Evolutionary conservation across 2,888 invertebrate species (phyloP), one percentile per base, ranked within the genome.

Genomic region (Protula sp.): DNA sequence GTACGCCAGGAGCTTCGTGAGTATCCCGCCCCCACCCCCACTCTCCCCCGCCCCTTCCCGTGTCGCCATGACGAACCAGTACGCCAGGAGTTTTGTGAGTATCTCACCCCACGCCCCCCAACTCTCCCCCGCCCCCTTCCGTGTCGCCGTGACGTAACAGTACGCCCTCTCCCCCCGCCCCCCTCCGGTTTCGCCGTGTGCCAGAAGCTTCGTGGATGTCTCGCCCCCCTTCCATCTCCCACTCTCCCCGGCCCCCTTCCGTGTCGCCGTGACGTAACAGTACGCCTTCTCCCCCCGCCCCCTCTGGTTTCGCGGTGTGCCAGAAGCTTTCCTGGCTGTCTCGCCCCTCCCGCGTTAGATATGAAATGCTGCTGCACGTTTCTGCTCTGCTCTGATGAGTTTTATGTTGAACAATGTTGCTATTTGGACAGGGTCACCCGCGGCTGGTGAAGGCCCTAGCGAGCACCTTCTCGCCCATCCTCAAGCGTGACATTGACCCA

Each of bases 381-480:
- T n/a, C n/a, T n/a, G n/a, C n/a, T n/a, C n/a, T n/a, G n/a, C n/a
- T n/a, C n/a, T n/a, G n/a, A n/a, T n/a, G n/a, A n/a, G n/a, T n/a
- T n/a, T n/a, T n/a, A n/a, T n/a, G n/a, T n/a, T n/a, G n/a, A n/a
- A n/a, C n/a, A n/a, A n/a, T n/a, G n/a, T n/a, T n/a, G n/a, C n/a
- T n/a, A n/a, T n/a, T n/a, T n/a, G n/a, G n/a, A n/a, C n/a, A n/a
- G 94, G 97, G 97, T 30, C 94, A 95, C 81, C 90, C 91, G 1
- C 86, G 92, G 65, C 83, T 99, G 60, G 89, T 98, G 0, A 87
- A 90, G 70, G 91, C 88, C 0, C 76, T 99, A 31, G 83, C 90
- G 0, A 90, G 91, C 75, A 81, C 98, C 2, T 99, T 95, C 81
- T 89, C 91, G 0, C 87, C 88, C 53, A 78, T 94, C 26, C 81